Conservation (phyloP, 2,888 invertebrate species). For the Smittia aterrima region DNA sequence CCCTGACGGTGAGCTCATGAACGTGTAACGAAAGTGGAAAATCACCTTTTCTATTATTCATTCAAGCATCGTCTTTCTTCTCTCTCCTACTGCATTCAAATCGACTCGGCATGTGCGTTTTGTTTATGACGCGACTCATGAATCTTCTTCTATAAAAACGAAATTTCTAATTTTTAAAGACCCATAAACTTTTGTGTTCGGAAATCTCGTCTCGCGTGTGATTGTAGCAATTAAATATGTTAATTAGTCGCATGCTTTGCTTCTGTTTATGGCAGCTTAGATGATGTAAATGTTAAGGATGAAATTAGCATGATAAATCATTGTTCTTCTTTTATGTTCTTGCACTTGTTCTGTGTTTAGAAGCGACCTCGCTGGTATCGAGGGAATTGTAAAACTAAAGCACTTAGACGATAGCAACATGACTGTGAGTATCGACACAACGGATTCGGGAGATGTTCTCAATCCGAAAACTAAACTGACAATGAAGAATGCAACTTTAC, state of each 20-base stretch:
- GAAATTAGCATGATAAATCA: neutral
- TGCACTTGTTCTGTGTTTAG: slow-evolving; percentile 49
- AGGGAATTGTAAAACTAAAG: slow-evolving; percentile 70
- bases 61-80: slow-evolving; percentile 15
- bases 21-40: neutral
- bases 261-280: slow-evolving; percentile 13
- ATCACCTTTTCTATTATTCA: neutral
- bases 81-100: neutral
- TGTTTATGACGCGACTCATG: neutral
- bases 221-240: neutral
- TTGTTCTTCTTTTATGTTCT: neutral
- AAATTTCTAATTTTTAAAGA: neutral
- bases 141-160: neutral
- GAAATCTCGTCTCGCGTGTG: neutral
- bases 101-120: neutral
- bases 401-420: slow-evolving; percentile 65
- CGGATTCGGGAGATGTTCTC: slow-evolving; percentile 32
- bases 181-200: neutral
- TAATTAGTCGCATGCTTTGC: slow-evolving; percentile 22
- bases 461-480: slow-evolving; percentile 30
- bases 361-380: slow-evolving; percentile 69
- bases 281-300: neutral
- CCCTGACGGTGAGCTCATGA: too few relatives aligned
- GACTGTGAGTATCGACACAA: slow-evolving; percentile 50
- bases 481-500: slow-evolving; percentile 36